phyloP scores from a whole-genome alignment of 64 coral and sea anemone species.

The Platygyra sinensis region DNA sequence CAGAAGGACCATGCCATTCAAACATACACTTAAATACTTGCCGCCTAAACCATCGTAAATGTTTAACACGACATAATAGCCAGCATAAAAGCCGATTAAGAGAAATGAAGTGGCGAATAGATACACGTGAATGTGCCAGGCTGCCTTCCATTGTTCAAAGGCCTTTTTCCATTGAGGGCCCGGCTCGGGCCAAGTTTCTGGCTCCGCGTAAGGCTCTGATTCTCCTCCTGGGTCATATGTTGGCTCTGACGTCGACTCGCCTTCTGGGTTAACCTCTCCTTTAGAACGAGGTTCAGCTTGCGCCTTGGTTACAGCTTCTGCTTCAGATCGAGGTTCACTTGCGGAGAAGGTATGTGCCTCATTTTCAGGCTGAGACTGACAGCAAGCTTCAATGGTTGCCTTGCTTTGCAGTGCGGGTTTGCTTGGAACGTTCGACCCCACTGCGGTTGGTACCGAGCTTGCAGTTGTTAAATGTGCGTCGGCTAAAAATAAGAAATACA shows the following conservation, averaged over 20 bases:
- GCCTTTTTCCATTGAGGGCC: conserved; percentile 86
- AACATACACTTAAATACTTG: conserved; percentile 89
- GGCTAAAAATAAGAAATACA: neutral
- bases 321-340: neutral
- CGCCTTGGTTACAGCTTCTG: neutral
- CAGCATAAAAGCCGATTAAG: conserved; percentile 74
- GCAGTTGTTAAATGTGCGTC: neutral
- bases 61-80: conserved; percentile 80
- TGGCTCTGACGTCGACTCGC: conserved; percentile 24
- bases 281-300: neutral
- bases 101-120: conserved; percentile 63
- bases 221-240: conserved; percentile 7
- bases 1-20: conserved; percentile 83
- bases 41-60: conserved; percentile 78
- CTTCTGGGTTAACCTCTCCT: neutral
- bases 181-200: conserved; percentile 95
- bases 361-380: neutral
- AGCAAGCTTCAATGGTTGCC: neutral
- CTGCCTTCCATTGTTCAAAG: conserved; percentile 75
- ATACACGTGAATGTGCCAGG: conserved; percentile 88
- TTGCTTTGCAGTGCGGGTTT: neutral
- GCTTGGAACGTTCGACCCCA: neutral
- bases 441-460: neutral
- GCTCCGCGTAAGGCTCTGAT: conserved; percentile 48
- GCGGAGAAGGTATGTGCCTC: neutral